phyloP scores from a whole-genome alignment of 1,140 invertebrate species.

The Grapholita molesta region DNA sequence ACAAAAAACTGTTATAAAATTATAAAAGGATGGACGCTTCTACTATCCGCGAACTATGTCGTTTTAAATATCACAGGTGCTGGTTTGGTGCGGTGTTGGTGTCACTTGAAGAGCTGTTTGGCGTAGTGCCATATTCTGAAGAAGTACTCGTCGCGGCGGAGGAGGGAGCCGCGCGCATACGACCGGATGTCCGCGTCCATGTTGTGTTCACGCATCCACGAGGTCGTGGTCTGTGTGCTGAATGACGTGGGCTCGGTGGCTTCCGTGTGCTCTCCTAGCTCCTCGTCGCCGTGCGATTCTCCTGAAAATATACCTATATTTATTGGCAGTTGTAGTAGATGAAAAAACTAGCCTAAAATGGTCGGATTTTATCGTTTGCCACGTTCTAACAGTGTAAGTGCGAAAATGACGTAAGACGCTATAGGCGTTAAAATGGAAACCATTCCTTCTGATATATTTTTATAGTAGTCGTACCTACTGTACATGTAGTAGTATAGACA shows the following conservation, averaged over 20 bases:
- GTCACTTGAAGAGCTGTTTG: slow-evolving; percentile 84
- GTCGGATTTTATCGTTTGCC: too few relatives aligned
- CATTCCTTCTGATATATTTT: too few relatives aligned
- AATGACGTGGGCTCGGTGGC: slow-evolving; percentile 80
- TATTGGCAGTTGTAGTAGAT: too few relatives aligned
- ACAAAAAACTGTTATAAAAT: slow-evolving; percentile 43
- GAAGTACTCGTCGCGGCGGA: slow-evolving; percentile 95
- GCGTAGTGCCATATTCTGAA: slow-evolving; percentile 95
- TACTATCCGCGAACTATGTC: slow-evolving; percentile 55
- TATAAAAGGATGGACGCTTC: slow-evolving; percentile 42
- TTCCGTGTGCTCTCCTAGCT: slow-evolving; percentile 53
- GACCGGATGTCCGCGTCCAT: slow-evolving; percentile 96
- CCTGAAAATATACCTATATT: neutral
- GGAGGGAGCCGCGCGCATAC: slow-evolving; percentile 89
- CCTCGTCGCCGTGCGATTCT: slow-evolving; percentile 59
- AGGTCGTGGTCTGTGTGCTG: slow-evolving; percentile 94
- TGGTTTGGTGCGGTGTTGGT: slow-evolving; percentile 27
- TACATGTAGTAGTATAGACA: too few relatives aligned
- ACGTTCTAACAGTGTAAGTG: too few relatives aligned
- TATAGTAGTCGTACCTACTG: too few relatives aligned
- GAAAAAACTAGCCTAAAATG: too few relatives aligned
- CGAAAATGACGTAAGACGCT: too few relatives aligned
- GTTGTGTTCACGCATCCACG: slow-evolving; percentile 93
- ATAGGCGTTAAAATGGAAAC: too few relatives aligned
- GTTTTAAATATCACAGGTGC: slow-evolving; percentile 61